Conservation (phyloP, 2,113 vertebrate genomes). For the Synodontis membranacea region DNA sequence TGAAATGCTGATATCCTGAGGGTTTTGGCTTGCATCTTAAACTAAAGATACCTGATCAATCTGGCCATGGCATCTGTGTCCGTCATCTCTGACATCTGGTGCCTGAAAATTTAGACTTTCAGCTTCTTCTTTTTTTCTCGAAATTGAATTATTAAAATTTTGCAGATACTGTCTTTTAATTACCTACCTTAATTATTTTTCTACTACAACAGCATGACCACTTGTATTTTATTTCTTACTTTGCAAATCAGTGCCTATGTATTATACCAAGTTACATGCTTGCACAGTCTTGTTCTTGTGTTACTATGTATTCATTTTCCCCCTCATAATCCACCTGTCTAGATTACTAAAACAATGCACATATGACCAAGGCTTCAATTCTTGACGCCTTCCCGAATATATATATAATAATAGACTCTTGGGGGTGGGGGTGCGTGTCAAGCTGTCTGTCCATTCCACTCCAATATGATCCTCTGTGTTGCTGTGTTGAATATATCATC, state of each 20-base stretch:
- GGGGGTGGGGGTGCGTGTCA: background rate
- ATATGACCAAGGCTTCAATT: background rate
- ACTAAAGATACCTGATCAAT: background rate
- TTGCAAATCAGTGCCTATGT: background rate
- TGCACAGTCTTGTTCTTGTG: background rate
- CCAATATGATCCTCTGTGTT: slow-evolving; percentile 32
- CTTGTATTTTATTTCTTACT: background rate
- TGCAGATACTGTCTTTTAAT: background rate
- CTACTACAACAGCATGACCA: background rate
- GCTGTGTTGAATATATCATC: slow-evolving; percentile 42
- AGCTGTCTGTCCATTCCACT: slow-evolving; percentile 22
- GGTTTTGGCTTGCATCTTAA: background rate
- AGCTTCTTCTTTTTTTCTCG: background rate
- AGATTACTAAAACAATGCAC: background rate
- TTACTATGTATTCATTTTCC: background rate
- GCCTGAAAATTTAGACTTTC: background rate
- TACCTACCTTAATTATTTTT: background rate
- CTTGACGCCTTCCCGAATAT: background rate
- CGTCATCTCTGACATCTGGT: background rate
- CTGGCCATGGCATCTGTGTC: background rate
- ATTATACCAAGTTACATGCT: background rate
- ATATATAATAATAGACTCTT: background rate
- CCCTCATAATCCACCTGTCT: background rate
- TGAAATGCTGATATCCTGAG: background rate
- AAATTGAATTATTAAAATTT: background rate